Base-by-base conservation (phyloP, 2,888 invertebrate species). In the Pycnomerus fuliginosus region DNA sequence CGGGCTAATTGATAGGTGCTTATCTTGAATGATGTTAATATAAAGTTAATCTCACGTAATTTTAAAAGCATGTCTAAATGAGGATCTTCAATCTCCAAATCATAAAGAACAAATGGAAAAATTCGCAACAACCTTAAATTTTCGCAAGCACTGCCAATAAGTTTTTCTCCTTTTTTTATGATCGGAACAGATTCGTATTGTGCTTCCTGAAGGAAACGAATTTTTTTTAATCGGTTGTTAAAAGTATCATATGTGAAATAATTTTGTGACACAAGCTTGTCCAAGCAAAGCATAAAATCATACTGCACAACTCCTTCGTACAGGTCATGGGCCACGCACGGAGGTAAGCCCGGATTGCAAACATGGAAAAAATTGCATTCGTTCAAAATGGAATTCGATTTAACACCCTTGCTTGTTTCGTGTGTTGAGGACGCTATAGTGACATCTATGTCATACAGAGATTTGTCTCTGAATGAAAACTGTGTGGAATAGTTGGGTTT, bases 251-350 rank as follows among this genome's bases (percentile, higher is more conserved):
- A 25, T 8, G 25, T 25, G 7, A 25, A 10, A 10, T 11, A 25
- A 13, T 48, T 45, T 14, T 34, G 15, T 13, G 10, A 13, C 3
- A 32, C 33, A 11, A 56, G 50, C 28, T 48, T 34, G 27, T 55
- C 48, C 12, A 56, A 16, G 13, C 29, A 27, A n/a, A 50, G 43
- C 40, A 41, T 46, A 13, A 57, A 7, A 45, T 57, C 54, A 34
- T 41, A 41, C 25, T 36, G 43, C 13, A 54, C 22, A 10, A 56
- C 25, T 3, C 52, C 52, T 42, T 56, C 53, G 16, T 42, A 52
- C 8, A 53, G 13, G 11, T 25, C 25, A 25, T 25, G 25, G 3
- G 25, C 25, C 11, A 25, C 4, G 25, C 25, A 25, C 3, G 25
- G 25, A 10, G 25, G 25, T 10, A 4, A 10, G 5, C 25, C 25